phyloP scores from a whole-genome alignment of 2,113 vertebrate genomes.

The Hippocampus abdominalis region DNA sequence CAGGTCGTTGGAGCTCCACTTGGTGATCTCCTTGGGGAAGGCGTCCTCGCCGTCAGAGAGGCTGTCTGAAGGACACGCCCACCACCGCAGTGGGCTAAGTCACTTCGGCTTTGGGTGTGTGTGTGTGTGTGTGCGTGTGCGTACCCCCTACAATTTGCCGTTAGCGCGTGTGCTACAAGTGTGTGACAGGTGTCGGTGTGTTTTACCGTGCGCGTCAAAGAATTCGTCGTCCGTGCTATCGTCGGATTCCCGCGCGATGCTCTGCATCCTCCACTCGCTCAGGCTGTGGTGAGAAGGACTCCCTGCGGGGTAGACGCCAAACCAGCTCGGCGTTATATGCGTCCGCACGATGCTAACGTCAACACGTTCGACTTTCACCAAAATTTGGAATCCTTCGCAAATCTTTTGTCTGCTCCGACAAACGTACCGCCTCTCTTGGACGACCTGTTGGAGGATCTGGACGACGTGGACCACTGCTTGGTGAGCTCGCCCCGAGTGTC shows the following conservation, averaged over 20 bases:
- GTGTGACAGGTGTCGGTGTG: too few relatives aligned
- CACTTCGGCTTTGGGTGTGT: neutral
- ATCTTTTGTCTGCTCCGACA: neutral
- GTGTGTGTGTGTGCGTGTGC: too few relatives aligned
- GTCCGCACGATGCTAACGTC: neutral
- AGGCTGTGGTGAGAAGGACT: slow-evolving; percentile 91
- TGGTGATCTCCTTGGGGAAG: slow-evolving; percentile 89
- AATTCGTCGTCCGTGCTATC: slow-evolving; percentile 94
- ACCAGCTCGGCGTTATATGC: neutral
- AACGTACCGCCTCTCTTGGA: slow-evolving; percentile 90
- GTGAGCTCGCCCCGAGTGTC: slow-evolving; percentile 82
- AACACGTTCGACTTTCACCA: neutral
- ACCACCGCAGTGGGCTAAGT: too few relatives aligned
- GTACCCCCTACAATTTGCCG: too few relatives aligned
- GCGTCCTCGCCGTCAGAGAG: slow-evolving; percentile 88
- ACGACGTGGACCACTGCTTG: slow-evolving; percentile 98
- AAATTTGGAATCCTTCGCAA: too few relatives aligned
- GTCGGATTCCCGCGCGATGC: slow-evolving; percentile 91
- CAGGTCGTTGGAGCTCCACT: slow-evolving; percentile 94
- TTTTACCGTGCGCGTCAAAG: slow-evolving; percentile 90
- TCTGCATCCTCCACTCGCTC: slow-evolving; percentile 97
- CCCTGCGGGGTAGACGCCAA: slow-evolving; percentile 61
- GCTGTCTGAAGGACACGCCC: slow-evolving; percentile 74
- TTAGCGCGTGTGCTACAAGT: neutral
- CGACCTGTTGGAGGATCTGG: slow-evolving; percentile 86